These are phyloP conservation scores for Lamellibrachia columna DNA, from an alignment of 2,888 invertebrate genomes.

Conservation along the genomic window DNA sequence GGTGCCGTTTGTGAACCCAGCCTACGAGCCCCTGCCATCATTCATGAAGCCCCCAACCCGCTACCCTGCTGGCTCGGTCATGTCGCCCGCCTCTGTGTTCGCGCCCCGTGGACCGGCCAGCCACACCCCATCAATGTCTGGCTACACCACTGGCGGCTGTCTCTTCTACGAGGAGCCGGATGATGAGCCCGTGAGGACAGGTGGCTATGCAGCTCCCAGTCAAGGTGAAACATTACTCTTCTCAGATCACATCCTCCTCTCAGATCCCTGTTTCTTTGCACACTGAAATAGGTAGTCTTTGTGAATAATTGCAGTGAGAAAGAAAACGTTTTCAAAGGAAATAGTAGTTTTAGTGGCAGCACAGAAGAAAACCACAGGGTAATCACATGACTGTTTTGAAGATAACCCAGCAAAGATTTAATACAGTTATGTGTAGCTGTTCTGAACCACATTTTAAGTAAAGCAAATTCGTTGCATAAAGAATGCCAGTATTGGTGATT, in stretches of 20 bases:
- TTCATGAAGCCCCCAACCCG: constrained; percentile 5
- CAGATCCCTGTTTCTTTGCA: background rate
- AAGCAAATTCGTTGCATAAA: background rate
- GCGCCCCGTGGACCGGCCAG: background rate
- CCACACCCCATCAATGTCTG: background rate
- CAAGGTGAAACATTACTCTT: background rate
- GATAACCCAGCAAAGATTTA: background rate
- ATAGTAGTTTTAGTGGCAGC: background rate
- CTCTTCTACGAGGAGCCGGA: background rate
- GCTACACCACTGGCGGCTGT: background rate
- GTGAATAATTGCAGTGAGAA: background rate
- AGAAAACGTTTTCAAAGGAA: background rate
- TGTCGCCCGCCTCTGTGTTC: background rate
- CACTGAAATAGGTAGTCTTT: background rate
- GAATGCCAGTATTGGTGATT: background rate
- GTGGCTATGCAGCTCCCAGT: background rate
- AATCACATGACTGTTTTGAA: background rate
- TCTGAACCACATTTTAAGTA: background rate
- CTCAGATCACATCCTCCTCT: background rate
- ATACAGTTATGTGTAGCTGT: background rate
- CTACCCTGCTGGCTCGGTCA: background rate
- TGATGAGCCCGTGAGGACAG: background rate
- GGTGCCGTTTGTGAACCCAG: background rate
- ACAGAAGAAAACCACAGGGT: background rate
- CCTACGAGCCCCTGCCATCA: background rate